These are phyloP conservation scores for Bursaphelenchus okinawaensis DNA, from an alignment of 2,888 invertebrate species.

Conservation along the genomic window DNA sequence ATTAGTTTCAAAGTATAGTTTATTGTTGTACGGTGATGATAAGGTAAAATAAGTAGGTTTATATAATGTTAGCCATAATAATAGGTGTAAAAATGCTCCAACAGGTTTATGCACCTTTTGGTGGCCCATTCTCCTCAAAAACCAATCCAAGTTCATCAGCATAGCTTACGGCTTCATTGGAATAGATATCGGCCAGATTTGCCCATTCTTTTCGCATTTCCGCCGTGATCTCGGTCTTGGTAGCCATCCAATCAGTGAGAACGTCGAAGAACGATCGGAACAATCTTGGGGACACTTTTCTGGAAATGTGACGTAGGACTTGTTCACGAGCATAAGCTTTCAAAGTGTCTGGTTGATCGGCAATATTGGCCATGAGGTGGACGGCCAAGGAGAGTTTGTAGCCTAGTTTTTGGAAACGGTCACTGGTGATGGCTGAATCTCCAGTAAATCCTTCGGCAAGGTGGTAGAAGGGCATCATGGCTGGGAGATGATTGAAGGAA, in stretches of 20 bases:
- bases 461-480: not conserved
- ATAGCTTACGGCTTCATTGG: not conserved
- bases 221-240: not conserved
- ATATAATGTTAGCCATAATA: not conserved
- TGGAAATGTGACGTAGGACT: conserved; percentile 49
- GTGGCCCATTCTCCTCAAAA: not conserved
- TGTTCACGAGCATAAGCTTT: conserved; percentile 48
- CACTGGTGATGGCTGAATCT: conserved; percentile 33
- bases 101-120: too few relatives aligned
- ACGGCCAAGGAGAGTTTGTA: conserved; percentile 46
- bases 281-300: conserved; percentile 37
- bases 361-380: conserved; percentile 43
- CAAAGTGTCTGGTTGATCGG: conserved; percentile 40
- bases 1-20: too few relatives aligned
- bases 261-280: not conserved
- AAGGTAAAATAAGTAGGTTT: not conserved
- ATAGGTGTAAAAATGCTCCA: too few relatives aligned
- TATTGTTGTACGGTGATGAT: not conserved
- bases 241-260: not conserved
- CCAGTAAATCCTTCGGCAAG: conserved; percentile 34
- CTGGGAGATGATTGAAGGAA: not conserved
- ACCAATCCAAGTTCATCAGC: not conserved
- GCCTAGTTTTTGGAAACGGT: conserved; percentile 54
- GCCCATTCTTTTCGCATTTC: not conserved
- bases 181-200: not conserved